Percentiles rank a stretch among this genome's conserved stretches.
These are phyloP conservation scores for Tryphoninae sp. DNA, from an alignment of 2,888 invertebrate genomes.

Conservation along the genomic window DNA sequence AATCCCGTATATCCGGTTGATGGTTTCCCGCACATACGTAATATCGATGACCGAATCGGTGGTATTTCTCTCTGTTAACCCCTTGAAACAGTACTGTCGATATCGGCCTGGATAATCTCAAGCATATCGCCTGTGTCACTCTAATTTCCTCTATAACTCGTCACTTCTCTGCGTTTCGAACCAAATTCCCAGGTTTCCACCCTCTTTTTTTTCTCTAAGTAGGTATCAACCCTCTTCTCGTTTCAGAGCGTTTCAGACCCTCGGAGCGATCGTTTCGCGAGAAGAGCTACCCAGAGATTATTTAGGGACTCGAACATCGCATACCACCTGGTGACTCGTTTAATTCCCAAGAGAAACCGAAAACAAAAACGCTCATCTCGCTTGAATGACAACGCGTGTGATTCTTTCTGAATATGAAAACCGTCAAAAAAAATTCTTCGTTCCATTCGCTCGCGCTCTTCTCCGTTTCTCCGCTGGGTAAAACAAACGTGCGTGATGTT, in stretches of 20 bases:
- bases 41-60: constrained; percentile 51
- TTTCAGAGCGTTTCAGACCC: too few species aligned
- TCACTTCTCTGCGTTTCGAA: too few species aligned
- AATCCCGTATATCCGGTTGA: constrained; percentile 51
- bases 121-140: neutral
- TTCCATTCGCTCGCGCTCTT: neutral
- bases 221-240: too few species aligned
- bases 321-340: too few species aligned
- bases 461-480: neutral
- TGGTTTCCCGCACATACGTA: constrained; percentile 26
- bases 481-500: constrained; percentile 41
- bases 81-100: constrained; percentile 23
- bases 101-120: constrained; percentile 30
- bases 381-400: constrained; percentile 21
- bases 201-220: too few species aligned
- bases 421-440: constrained; percentile 28
- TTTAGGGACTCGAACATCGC: too few species aligned
- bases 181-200: too few species aligned
- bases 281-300: too few species aligned
- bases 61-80: constrained; percentile 22
- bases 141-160: constrained; percentile 1
- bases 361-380: constrained; percentile 16
- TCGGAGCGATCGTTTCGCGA: too few species aligned
- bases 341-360: neutral
- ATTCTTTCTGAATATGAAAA: constrained; percentile 35